Base-by-base conservation (phyloP, 1,140 invertebrate genomes). In the Tetragnatha versicolor region DNA sequence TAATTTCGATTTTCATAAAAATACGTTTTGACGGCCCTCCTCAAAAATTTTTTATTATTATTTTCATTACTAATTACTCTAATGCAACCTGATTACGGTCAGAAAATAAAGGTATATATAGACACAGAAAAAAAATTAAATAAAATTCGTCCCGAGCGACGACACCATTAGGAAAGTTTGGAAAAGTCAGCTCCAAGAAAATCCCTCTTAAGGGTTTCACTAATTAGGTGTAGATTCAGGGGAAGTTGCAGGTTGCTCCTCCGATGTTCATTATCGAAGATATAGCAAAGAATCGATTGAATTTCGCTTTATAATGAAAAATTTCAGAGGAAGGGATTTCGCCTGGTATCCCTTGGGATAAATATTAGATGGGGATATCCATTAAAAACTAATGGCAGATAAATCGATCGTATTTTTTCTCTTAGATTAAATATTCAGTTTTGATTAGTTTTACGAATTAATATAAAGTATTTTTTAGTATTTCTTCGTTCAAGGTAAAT, bases 261-360 rank as follows among this genome's bases (percentile, higher is more conserved):
- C 33, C 35, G 58, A 42, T 63, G 72, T 75, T 63, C 72, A 75
- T 63, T 75, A 75, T 75, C 72, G 72, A 75, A 63, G 55, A 75
- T 63, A 63, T 75, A 75, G 63, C 55, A 35, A 17, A 47, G 72
- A 75, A 63, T 75, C 58, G 72, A 75, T 60, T 75, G 33, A 2
- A 14, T 22, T 42, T 14, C n/a, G 22, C 29, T 65, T 51, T 75
- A 49, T 75, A 75, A 75, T 75, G 60, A 75, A 58, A 51, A 63
- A 29, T 53, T 73, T 37, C 55, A 7, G 29, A 35, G 1, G 35
- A 60, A 60, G 55, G n/a, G n/a, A 20, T 51, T 51, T 58, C 12
- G 55, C n/a, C n/a, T n/a, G n/a, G n/a, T n/a, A n/a, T n/a, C n/a
- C n/a, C n/a, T n/a, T n/a, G n/a, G n/a, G n/a, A n/a, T n/a, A n/a